Evolutionary conservation across 2,797 vertebrate species (phyloP), one percentile per base, ranked within the genome.

Genomic region (Triplophysa yarkandensis): DNA sequence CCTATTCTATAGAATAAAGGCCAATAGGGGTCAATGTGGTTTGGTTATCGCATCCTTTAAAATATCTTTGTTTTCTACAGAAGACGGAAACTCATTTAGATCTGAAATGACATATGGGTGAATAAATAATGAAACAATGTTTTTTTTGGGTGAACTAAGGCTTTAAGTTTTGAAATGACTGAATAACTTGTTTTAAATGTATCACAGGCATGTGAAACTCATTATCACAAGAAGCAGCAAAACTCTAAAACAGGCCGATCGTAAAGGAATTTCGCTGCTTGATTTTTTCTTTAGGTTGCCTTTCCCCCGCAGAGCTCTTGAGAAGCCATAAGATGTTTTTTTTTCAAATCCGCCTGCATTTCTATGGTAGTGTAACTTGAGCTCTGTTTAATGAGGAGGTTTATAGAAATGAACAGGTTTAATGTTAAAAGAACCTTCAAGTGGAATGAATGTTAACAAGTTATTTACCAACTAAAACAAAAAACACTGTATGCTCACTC

Each of bases 361-460:
- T 68, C 28, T 23, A 32, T 55, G 19, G 34, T 62, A 6, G 10
- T 25, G 62, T 61, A 65, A 78, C 57, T 27, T n/a, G 2, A 36
- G 55, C 28, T 54, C n/a, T 36, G 54, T 78, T 71, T 36, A 65
- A 65, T 65, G 43, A 70, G 61, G 41, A 66, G 64, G 67, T 28
- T 14, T 11, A 71, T 34, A 55, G 23, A 39, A 69, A 58, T 19
- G 43, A 46, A 44, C 39, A 57, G 36, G 14, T 71, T 57, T 67
- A 69, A 61, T 28, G 52, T 62, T n/a, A 65, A 36, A 58, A 4
- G 55, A 32, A 23, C 1, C 44, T 30, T 10, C 25, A 19, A 17
- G 13, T 52, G 25, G 52, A 62, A 74, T 36, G 2, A 36, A 43
- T 16, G 14, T 39, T 13, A 39, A 39, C 11, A 39, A 36, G 34